phyloP scores from a whole-genome alignment of 1,140 invertebrate species.

The Hirudo medicinalis region DNA sequence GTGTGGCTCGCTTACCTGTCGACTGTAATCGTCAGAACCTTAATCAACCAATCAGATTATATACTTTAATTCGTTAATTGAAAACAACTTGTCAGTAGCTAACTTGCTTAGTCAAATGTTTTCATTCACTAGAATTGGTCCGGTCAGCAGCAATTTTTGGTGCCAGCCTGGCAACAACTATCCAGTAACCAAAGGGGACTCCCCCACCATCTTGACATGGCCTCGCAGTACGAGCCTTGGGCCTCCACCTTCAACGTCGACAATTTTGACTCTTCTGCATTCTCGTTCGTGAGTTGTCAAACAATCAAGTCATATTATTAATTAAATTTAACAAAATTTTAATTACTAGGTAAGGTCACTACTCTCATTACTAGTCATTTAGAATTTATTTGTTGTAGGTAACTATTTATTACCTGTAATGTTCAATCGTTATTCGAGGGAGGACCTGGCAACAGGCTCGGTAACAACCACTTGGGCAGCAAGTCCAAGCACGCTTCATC shows the following conservation, averaged over 20 bases:
- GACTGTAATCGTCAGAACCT: neutral
- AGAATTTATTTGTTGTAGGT: no score
- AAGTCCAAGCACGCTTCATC: neutral
- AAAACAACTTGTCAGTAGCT: no score
- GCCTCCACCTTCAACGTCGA: neutral
- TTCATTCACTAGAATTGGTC: conserved; percentile 47
- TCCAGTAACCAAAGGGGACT: conserved; percentile 31
- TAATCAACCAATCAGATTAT: no score
- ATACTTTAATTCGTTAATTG: no score
- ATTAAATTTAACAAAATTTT: no score
- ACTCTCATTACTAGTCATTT: no score
- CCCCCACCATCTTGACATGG: neutral
- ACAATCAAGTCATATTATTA: no score
- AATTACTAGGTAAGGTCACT: no score
- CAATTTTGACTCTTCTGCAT: conserved; percentile 5
- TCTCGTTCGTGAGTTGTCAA: neutral
- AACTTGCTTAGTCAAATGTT: no score
- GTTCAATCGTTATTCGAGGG: no score
- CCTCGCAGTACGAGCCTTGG: neutral
- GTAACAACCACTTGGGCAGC: conserved; percentile 1
- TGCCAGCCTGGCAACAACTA: conserved; percentile 73
- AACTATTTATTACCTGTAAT: no score
- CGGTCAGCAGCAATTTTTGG: conserved; percentile 57
- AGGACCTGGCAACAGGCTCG: neutral
- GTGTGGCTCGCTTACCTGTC: neutral